Base-by-base conservation (phyloP, 2,888 invertebrate species). In the Noctua janthina region DNA sequence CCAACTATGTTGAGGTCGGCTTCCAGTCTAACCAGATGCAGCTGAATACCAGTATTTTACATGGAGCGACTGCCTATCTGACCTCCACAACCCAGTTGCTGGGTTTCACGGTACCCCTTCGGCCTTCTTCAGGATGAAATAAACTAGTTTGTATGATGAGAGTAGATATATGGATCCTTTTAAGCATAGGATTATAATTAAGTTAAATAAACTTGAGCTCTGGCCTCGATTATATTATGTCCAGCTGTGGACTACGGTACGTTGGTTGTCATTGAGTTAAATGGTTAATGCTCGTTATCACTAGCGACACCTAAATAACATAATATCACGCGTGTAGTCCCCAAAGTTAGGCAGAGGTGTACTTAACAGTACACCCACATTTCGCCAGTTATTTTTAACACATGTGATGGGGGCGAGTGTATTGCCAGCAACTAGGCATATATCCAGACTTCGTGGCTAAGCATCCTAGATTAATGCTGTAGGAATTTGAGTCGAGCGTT, bases 141-240 rank as follows among this genome's bases (percentile, higher is more conserved):
- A 8, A 35, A 35, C 64, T 8, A 35, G 23, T 76, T 46, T 56
- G n/a, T 67, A 29, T 3, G 7, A 69, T 39, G 35, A 75, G 68
- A 81, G 39, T 67, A 29, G 46, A 79, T 5, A 39, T 29, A 2
- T 10, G 66, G 15, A 56, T 56, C 20, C 51, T 69, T 81, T 81
- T 46, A 3, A 62, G 67, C 15, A 20, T 51, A 74, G 35, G n/a
- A 43, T 43, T 29, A 2, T 35, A 29, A 29, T 56, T 39, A 56
- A 13, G 1, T n/a, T 11, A 20, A 56, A 23, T n/a, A 20, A 56
- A 56, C 23, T 56, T 56, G 23, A 56, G 54, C 54, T 54, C 23
- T 8, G 43, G 54, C 23, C 20, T 23, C 20, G 54, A 54, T 54
- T 7, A 54, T 54, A 54, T 23, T 20, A 54, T 54, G 54, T 23